phyloP scores from a whole-genome alignment of 2,888 invertebrate genomes.

The Cephus pygmeus region DNA sequence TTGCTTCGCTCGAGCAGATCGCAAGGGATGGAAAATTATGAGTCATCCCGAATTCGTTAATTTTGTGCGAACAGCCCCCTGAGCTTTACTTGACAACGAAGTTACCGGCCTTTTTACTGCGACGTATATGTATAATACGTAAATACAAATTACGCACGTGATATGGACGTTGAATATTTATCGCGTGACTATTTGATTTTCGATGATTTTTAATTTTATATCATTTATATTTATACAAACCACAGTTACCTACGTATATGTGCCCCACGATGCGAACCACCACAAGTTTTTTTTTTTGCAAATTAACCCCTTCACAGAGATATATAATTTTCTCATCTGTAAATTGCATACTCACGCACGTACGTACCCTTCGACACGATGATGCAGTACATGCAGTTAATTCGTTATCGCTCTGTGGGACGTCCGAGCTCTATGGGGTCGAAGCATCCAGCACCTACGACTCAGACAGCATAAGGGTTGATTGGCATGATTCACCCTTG shows the following conservation, averaged over 20 bases:
- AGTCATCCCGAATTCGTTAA: slow-evolving; percentile 42
- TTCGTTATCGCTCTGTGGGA: slow-evolving; percentile 44
- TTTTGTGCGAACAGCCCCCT: slow-evolving; percentile 24
- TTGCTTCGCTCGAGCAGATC: slow-evolving; percentile 41
- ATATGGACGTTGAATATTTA: not conserved
- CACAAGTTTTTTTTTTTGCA: not conserved
- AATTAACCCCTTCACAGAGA: not conserved
- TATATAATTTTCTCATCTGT: slow-evolving; percentile 1
- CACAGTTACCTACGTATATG: not conserved
- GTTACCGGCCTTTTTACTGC: not conserved
- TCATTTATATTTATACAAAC: not conserved
- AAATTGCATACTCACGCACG: slow-evolving; percentile 19
- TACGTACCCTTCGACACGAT: slow-evolving; percentile 12
- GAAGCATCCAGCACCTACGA: slow-evolving; percentile 19
- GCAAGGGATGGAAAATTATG: slow-evolving; percentile 39
- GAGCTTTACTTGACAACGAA: not conserved
- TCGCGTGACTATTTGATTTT: not conserved
- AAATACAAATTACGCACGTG: not conserved
- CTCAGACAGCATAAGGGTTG: slow-evolving; percentile 32
- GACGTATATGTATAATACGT: not conserved
- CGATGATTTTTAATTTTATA: not conserved
- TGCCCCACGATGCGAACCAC: not conserved
- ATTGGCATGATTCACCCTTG: slow-evolving; percentile 44
- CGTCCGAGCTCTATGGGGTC: slow-evolving; percentile 22
- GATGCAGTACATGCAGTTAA: slow-evolving; percentile 38